Conservation (phyloP, 30 jellyfish, hydroid and myxozoan species). For the Haliclystus octoradiatus region DNA sequence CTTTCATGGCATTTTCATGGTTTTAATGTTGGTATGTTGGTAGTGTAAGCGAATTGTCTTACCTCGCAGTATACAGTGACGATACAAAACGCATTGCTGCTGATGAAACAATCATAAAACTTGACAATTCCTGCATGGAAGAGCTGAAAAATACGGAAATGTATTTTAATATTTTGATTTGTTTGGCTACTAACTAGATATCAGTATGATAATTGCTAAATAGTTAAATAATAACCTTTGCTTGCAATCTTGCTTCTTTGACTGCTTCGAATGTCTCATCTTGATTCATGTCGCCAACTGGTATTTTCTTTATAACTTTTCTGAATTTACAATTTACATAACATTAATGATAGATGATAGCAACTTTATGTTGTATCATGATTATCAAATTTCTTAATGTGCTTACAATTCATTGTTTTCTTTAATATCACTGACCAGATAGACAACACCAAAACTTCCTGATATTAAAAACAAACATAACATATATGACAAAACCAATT, state of each 20-base stretch:
- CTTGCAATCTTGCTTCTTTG: conserved; percentile 62
- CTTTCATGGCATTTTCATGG: no score
- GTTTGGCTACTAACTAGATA: background rate
- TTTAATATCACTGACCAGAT: background rate
- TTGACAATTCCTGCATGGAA: conserved; percentile 84
- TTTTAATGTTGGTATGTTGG: no score
- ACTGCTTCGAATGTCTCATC: conserved; percentile 84
- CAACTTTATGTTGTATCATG: background rate
- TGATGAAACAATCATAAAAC: conserved; percentile 73
- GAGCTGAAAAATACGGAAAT: conserved; percentile 21
- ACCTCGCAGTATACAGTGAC: conserved; percentile 83
- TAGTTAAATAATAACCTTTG: conserved; percentile 35
- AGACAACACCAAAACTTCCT: background rate
- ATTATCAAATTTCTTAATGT: no score
- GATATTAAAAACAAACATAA: no score
- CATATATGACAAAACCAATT: no score
- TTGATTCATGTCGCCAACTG: conserved; percentile 72
- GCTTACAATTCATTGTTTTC: background rate
- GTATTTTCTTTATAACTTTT: conserved; percentile 68
- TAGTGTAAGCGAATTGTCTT: no score
- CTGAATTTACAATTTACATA: conserved; percentile 1
- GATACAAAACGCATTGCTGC: conserved; percentile 53
- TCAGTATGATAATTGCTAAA: background rate
- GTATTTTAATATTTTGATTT: background rate
- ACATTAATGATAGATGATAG: background rate